A percentile compares a stretch with the other conserved stretches of the same genome.
Conservation (phyloP, 2,797 vertebrate species). For the Anguilla pacifica region DNA sequence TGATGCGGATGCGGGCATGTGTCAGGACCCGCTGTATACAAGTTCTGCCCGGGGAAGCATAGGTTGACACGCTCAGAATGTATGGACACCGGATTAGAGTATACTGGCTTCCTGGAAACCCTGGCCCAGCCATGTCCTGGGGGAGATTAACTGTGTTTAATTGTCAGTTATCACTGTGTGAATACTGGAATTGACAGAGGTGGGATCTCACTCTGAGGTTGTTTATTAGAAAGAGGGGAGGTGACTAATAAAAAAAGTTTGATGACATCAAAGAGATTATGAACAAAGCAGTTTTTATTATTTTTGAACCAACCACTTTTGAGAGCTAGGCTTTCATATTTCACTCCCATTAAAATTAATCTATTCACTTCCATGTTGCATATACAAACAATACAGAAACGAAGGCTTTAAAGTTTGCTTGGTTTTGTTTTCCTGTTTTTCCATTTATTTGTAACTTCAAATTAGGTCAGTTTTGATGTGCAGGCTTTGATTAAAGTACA, state of each 20-base stretch:
- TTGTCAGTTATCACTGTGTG: conserved; percentile 29
- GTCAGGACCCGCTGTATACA: neutral
- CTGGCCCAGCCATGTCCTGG: conserved; percentile 15
- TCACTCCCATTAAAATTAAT: conserved; percentile 49
- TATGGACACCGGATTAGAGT: conserved; percentile 9
- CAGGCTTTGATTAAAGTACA: conserved; percentile 42
- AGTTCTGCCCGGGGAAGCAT: neutral
- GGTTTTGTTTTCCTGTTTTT: conserved; percentile 28
- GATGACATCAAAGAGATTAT: conserved; percentile 49
- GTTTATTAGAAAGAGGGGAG: conserved; percentile 30
- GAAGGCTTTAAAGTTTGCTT: conserved; percentile 49
- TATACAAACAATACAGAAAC: conserved; percentile 48
- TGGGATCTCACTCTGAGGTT: conserved; percentile 17
- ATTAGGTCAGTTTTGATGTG: conserved; percentile 47
- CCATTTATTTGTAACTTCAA: conserved; percentile 47
- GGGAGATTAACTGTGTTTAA: conserved; percentile 38
- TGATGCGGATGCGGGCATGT: neutral
- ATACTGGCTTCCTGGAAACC: conserved; percentile 7
- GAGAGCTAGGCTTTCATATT: conserved; percentile 50
- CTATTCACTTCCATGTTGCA: conserved; percentile 50
- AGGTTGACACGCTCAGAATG: neutral
- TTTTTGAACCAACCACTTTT: conserved; percentile 48
- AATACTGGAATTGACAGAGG: conserved; percentile 28
- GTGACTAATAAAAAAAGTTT: conserved; percentile 39
- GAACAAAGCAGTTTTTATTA: conserved; percentile 48